Conservation (phyloP, 2,888 invertebrate species). For the Erannis defoliaria region DNA sequence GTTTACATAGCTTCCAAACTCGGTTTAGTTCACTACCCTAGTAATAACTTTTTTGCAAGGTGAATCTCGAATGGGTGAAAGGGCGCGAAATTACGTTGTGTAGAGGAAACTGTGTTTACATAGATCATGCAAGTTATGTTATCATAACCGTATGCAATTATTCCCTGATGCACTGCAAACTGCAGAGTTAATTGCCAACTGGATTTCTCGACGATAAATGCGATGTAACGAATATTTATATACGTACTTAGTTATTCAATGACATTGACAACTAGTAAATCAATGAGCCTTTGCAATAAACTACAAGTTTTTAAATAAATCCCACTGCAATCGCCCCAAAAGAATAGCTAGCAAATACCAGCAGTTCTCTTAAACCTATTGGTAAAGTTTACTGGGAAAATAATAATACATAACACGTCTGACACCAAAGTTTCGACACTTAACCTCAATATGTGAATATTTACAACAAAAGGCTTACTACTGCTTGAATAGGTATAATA, state of each 20-base stretch:
- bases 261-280: constrained; percentile 73
- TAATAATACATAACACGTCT: constrained; percentile 54
- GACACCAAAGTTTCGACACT: constrained; percentile 73
- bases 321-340: not conserved
- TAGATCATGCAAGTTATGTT: constrained; percentile 21
- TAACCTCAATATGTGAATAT: constrained; percentile 80
- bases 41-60: constrained; percentile 28
- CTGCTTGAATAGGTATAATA: constrained; percentile 38
- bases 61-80: constrained; percentile 68
- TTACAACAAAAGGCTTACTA: constrained; percentile 59
- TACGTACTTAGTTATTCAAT: constrained; percentile 47
- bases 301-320: constrained; percentile 39
- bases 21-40: constrained; percentile 6
- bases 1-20: not conserved
- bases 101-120: constrained; percentile 53
- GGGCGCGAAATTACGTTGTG: constrained; percentile 82
- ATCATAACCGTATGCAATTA: constrained; percentile 7
- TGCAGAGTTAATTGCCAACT: not conserved
- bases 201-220: not conserved
- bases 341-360: constrained; percentile 6
- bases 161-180: not conserved
- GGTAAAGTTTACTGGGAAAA: constrained; percentile 23
- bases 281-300: constrained; percentile 54
- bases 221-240: constrained; percentile 1
- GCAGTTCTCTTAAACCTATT: not conserved